These are phyloP conservation scores for Tipula helvola DNA, from an alignment of 2,888 invertebrate genomes.

Conservation along the genomic window DNA sequence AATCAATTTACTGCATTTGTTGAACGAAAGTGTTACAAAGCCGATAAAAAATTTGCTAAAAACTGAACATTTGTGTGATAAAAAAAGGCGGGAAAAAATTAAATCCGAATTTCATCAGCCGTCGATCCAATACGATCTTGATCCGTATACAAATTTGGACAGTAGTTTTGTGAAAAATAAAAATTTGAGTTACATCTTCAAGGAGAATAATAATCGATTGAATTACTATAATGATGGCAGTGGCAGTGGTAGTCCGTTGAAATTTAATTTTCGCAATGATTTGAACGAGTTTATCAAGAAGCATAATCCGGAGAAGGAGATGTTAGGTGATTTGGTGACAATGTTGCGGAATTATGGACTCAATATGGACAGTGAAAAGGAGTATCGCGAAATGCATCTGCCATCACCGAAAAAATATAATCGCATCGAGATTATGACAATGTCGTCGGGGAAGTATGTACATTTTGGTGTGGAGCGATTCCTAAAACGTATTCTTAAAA, in stretches of 20 bases:
- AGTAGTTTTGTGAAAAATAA: slow-evolving; percentile 6
- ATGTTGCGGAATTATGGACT: slow-evolving; percentile 12
- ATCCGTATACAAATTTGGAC: not conserved
- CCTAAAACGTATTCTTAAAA: not conserved
- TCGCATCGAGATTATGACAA: slow-evolving; percentile 11
- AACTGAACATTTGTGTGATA: not conserved
- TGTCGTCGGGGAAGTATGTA: slow-evolving; percentile 15
- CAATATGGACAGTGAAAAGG: slow-evolving; percentile 5
- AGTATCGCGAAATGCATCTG: not conserved
- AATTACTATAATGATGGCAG: not conserved
- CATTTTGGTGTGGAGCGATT: slow-evolving; percentile 15
- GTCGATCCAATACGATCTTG: not conserved
- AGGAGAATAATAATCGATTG: not conserved
- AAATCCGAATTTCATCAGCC: not conserved
- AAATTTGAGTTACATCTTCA: slow-evolving; percentile 6
- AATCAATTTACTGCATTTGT: slow-evolving; percentile 12
- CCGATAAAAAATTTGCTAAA: slow-evolving; percentile 13
- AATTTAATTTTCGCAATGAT: slow-evolving; percentile 12
- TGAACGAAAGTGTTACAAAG: slow-evolving; percentile 11
- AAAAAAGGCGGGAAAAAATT: not conserved
- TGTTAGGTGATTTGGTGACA: slow-evolving; percentile 13
- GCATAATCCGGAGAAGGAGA: slow-evolving; percentile 14
- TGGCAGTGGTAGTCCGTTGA: not conserved
- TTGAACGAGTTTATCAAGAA: slow-evolving; percentile 13
- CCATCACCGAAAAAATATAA: slow-evolving; percentile 6